Conservation (phyloP, 2,113 vertebrate genomes). For the Muscicapa adusta region DNA sequence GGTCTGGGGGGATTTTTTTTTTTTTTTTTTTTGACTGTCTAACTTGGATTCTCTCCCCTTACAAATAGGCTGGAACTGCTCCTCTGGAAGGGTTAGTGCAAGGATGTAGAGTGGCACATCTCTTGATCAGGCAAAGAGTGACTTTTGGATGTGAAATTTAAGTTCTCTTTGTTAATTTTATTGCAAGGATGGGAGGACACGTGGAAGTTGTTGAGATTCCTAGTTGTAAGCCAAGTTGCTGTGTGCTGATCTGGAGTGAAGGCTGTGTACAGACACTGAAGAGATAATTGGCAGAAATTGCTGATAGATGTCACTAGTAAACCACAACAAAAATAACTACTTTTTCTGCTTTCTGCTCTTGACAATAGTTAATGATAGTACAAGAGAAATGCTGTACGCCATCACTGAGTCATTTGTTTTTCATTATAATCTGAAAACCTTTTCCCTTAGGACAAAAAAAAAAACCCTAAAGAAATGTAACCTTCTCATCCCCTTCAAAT, state of each 20-base stretch:
- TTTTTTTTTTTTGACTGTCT: neutral
- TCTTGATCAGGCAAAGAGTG: neutral
- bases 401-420: slow-evolving; percentile 43
- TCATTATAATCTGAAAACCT: slow-evolving; percentile 14
- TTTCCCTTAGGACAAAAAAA: neutral
- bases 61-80: neutral
- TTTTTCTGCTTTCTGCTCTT: neutral
- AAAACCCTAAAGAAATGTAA: neutral
- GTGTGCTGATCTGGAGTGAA: neutral
- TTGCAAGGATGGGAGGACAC: neutral
- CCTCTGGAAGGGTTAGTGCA: neutral
- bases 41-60: neutral
- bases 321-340: neutral
- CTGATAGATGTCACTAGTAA: slow-evolving; percentile 28
- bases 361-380: slow-evolving; percentile 30
- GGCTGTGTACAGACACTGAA: neutral
- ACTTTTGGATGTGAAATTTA: neutral
- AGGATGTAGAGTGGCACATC: neutral
- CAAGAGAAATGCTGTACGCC: neutral
- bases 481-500: slow-evolving; percentile 10
- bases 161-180: neutral
- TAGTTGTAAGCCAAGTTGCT: neutral
- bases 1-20: neutral
- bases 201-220: neutral
- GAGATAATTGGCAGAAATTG: slow-evolving; percentile 25